Evolutionary conservation across 1,140 invertebrate species (phyloP), one percentile per base, ranked within the genome.

Genomic region (Cydia pomonella): DNA sequence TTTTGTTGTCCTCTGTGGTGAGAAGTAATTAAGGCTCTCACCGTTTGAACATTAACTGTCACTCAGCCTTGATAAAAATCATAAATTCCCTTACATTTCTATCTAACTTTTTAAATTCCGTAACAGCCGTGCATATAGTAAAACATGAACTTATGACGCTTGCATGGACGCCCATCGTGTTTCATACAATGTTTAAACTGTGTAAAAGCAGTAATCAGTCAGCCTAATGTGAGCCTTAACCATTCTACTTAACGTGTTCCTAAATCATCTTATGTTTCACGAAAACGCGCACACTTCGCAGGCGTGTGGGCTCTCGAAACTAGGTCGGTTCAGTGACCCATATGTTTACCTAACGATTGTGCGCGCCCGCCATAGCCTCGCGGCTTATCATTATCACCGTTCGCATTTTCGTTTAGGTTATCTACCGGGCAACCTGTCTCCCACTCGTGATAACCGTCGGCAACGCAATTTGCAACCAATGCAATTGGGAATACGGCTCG

Each of bases 281-380:
- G 82, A 87, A 92, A 90, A 84, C 86, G 78, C 82, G 78, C 79
- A 83, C 84, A 83, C 81, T 75, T 76, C 73, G 76, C 69, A 78
- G 77, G 77, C 80, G 83, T 86, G 80, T 82, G 82, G 82, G 77
- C 80, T 81, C 73, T 79, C 76, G 79, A 85, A 92, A 91, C 86
- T 92, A 79, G 91, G 91, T 91, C 91, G 89, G 91, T 92, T 92
- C 91, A 92, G 83, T 91, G 89, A 91, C 89, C 91, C 81, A 92
- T 92, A 90, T 92, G 91, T 92, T 92, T 92, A 92, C 91, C 91
- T 92, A 92, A 87, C 83, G 86, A 92, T 90, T 92, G 87, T 87
- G 87, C 82, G 81, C 76, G 82, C 72, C 71, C 76, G 82, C 72
- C 71, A 72, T 72, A 69, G 82, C 76, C 78, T 66, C 83, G 82